Evolutionary conservation across 2,888 invertebrate genomes (phyloP), one percentile per base, ranked within the genome.

Genomic region (Synergus umbraculus): DNA sequence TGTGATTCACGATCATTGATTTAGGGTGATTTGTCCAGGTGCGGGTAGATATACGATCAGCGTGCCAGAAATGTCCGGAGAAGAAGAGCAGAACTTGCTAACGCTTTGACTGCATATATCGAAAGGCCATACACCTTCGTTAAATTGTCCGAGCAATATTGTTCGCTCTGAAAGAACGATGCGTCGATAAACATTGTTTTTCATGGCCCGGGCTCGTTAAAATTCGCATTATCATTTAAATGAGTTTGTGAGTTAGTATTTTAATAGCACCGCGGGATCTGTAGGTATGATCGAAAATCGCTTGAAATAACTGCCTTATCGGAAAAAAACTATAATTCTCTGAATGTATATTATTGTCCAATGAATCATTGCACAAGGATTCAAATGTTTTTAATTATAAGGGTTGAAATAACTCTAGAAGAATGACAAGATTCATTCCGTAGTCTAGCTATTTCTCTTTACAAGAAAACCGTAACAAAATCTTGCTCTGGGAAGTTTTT

Each of bases 21-120:
- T 69, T 77, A 80, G 81, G 78, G 78, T 79, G 81, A 83, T 83
- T 83, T 83, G 83, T 80, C 79, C 82, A 76, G 54, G 77, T 67
- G 64, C 79, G 82, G 77, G 78, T 81, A 82, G 83, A 82, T 83
- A 81, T 81, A 81, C 82, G 83, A 83, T 82, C 83, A 78, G 76
- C 58, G 65, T 73, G 29, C 43, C 79, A 54, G 54, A 76, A 54
- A 49, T 41, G 81, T 78, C 81, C 73, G 69, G 66, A 29, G 69
- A 60, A 60, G 58, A 43, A 29, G 29, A 29, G 44, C 12, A 7
- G 46, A 18, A 29, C 46, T 69, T 44, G 22, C 12, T 46, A 44
- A 67, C 44, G 44, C 69, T 46, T 69, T 69, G 13, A 69, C 46
- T 69, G 69, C 13, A 69, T 67, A 29, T 13, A 67, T 18, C 44